phyloP scores from a whole-genome alignment of 2,113 vertebrate species.

The Hyperopisus bebe region DNA sequence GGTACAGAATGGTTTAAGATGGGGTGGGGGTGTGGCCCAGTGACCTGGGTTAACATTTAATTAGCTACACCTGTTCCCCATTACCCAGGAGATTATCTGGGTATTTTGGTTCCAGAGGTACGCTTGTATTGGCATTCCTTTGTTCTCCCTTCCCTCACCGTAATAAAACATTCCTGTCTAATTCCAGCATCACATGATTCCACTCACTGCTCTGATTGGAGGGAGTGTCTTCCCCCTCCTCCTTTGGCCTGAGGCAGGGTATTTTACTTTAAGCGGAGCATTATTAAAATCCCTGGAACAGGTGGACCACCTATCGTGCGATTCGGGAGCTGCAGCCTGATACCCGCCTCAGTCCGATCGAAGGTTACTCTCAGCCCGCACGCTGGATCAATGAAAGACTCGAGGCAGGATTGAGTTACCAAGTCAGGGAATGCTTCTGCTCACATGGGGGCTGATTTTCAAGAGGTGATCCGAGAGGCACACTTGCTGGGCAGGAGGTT shows the following conservation, averaged over 20 bases:
- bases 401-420: not conserved
- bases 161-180: not conserved
- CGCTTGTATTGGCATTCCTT: not conserved
- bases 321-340: not conserved
- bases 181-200: not conserved
- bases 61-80: not conserved
- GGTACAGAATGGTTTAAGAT: not conserved
- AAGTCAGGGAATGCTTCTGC: not conserved
- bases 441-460: not conserved
- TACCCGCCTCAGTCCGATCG: not conserved
- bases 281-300: not conserved
- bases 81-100: not conserved
- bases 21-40: not conserved
- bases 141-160: not conserved
- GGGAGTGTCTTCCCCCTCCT: not conserved
- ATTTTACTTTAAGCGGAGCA: not conserved
- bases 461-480: not conserved
- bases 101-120: not conserved
- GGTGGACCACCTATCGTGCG: not conserved
- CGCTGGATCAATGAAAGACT: not conserved
- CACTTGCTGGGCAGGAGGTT: not conserved
- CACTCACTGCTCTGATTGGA: not conserved
- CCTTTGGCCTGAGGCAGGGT: not conserved
- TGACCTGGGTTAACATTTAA: not conserved
- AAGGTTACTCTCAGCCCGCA: not conserved